Base-by-base conservation (phyloP, 2,113 vertebrate species). In the Marmota flaviventris region DNA sequence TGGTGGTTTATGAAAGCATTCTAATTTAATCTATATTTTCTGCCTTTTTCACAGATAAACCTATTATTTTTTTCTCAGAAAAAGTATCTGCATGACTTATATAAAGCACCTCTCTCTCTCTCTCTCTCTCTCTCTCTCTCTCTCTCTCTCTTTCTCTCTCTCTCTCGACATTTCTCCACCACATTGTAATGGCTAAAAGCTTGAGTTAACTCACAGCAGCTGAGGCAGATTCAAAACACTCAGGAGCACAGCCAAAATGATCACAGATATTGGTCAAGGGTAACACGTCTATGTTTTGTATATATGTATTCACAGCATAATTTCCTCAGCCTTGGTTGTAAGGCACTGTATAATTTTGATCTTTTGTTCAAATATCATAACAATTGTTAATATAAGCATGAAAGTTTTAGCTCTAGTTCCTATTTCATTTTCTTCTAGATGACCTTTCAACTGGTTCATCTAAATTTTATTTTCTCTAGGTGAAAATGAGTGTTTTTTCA, bases 351-450 rank as follows among this genome's bases (percentile, higher is more conserved):
- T n/a, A 56, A 77, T 75, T 89, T 32, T 61, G 48, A 67, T 42
- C 51, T 81, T 76, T 78, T 63, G 70, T 42, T 82, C 51, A 88
- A 69, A 76, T 48, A 91, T 9, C 29, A 67, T 8, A 53, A 65
- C 4, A 45, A 24, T 27, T 90, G 42, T 61, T 84, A 73, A 77
- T 58, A 48, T 11, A n/a, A 91, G 25, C 5, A 11, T 27, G 85
- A 48, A 1, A 13, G 1, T 86, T 76, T 82, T 69, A 61, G 9
- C 34, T n/a, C 48, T 8, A 39, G 56, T 75, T 94, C n/a, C 53
- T 56, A 93, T 29, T 93, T 95, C n/a, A 79, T 65, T 84, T 75
- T 95, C 14, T 81, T 86, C 76, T 81, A 90, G 56, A 67, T 25
- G 2, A 11, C 73, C 34, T 90, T 83, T 76, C 32, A 67, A 34